Conservation (phyloP, 2,113 vertebrate species). For the Machaerirhynchus nigripectus region DNA sequence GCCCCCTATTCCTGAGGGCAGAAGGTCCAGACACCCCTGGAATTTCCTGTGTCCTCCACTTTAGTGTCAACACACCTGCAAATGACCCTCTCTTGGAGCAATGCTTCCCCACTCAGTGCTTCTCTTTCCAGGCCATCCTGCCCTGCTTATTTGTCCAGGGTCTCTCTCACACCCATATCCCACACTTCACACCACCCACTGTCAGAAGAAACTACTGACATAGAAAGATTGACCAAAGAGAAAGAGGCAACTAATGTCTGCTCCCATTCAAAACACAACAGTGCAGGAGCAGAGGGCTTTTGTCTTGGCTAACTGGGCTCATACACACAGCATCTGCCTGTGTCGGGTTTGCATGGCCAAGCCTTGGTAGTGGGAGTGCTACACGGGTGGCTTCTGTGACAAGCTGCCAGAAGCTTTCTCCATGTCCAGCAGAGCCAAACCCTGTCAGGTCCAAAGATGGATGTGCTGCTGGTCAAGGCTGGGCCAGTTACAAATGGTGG, state of each 20-base stretch:
- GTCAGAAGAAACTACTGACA: neutral
- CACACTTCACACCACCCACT: neutral
- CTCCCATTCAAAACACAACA: neutral
- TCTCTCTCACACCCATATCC: neutral
- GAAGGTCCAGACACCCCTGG: neutral
- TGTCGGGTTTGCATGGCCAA: neutral
- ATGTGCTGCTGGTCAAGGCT: neutral
- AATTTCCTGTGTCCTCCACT: neutral
- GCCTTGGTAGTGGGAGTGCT: neutral
- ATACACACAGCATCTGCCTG: neutral
- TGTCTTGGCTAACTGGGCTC: neutral
- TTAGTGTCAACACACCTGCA: neutral
- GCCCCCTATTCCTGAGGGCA: fast-evolving
- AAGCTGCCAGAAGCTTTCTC: neutral
- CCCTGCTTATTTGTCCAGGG: neutral
- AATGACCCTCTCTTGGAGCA: neutral
- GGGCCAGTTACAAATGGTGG: neutral
- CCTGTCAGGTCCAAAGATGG: neutral
- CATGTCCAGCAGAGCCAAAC: neutral
- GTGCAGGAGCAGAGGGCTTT: neutral
- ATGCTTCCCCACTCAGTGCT: neutral
- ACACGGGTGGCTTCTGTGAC: neutral
- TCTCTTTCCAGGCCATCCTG: neutral
- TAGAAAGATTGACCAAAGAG: neutral
- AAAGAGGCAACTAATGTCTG: neutral